phyloP scores from a whole-genome alignment of 2,888 invertebrate genomes.

The Cataglyphis albicans region DNA sequence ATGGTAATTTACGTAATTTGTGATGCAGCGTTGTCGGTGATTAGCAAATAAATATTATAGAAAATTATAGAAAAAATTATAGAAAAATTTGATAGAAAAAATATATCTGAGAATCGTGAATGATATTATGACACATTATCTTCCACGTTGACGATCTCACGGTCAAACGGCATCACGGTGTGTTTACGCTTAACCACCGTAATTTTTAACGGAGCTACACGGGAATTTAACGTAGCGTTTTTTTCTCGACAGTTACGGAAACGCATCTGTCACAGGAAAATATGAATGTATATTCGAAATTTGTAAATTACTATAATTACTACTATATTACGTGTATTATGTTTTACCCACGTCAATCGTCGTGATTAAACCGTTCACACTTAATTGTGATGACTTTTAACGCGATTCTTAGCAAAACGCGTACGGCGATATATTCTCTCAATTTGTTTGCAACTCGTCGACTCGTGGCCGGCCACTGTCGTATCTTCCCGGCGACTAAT shows the following conservation, averaged over 20 bases:
- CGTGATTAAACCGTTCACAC: constrained; percentile 16
- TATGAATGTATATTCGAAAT: background rate
- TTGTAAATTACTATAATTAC: background rate
- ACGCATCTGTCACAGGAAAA: constrained; percentile 19
- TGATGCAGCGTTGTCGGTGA: background rate
- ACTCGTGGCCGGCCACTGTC: constrained; percentile 53
- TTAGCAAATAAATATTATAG: background rate
- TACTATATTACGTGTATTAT: background rate
- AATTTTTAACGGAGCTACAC: constrained; percentile 34
- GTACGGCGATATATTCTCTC: background rate
- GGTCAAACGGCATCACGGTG: constrained; percentile 28
- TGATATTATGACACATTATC: constrained; percentile 7
- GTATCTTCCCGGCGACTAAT: constrained; percentile 60
- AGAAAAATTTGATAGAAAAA: background rate
- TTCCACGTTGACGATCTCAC: background rate
- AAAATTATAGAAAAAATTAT: background rate
- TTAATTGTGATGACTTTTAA: background rate
- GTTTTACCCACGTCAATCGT: background rate
- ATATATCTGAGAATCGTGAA: background rate
- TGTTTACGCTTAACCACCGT: constrained; percentile 42
- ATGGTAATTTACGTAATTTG: constrained; percentile 4
- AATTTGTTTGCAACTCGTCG: background rate
- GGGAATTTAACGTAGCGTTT: constrained; percentile 35
- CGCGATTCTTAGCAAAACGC: background rate
- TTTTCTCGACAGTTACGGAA: background rate